Conservation (phyloP, 2,797 vertebrate genomes). For the Eutrigla gurnardus region DNA sequence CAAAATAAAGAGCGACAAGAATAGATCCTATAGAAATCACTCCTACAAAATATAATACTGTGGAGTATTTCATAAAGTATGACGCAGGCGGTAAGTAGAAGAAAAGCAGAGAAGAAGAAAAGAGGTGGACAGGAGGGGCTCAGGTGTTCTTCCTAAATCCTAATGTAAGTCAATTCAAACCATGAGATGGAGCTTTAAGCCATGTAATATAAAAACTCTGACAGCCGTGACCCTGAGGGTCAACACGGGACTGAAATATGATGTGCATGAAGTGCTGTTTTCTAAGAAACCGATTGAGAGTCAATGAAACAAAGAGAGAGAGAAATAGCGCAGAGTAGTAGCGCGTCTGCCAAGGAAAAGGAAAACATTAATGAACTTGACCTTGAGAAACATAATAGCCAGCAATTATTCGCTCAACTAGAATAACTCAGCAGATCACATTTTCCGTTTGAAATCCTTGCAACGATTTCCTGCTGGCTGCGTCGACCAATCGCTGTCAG, state of each 20-base stretch:
- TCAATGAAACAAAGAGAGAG: background rate
- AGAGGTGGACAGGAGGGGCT: conserved; percentile 14
- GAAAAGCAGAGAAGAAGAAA: too few species aligned
- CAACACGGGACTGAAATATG: conserved; percentile 15
- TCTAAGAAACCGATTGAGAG: background rate
- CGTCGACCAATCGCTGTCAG: background rate
- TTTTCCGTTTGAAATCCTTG: conserved; percentile 41
- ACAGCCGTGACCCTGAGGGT: conserved; percentile 33
- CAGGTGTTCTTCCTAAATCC: conserved; percentile 43
- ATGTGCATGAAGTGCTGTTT: conserved; percentile 4
- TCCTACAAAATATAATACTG: background rate
- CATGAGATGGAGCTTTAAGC: conserved; percentile 26
- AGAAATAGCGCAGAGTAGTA: background rate
- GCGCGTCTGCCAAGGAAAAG: conserved; percentile 18
- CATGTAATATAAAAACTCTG: conserved; percentile 23
- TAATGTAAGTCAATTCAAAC: conserved; percentile 35
- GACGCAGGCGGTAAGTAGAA: background rate
- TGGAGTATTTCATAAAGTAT: background rate
- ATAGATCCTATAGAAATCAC: background rate
- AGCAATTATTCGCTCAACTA: conserved; percentile 43
- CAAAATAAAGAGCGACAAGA: background rate
- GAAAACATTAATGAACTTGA: conserved; percentile 40
- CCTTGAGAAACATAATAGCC: conserved; percentile 54
- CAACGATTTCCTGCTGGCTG: conserved; percentile 46
- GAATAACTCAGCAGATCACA: conserved; percentile 37